These are phyloP conservation scores for Pipra filicauda DNA, from an alignment of 2,113 vertebrate genomes.

Conservation along the genomic window DNA sequence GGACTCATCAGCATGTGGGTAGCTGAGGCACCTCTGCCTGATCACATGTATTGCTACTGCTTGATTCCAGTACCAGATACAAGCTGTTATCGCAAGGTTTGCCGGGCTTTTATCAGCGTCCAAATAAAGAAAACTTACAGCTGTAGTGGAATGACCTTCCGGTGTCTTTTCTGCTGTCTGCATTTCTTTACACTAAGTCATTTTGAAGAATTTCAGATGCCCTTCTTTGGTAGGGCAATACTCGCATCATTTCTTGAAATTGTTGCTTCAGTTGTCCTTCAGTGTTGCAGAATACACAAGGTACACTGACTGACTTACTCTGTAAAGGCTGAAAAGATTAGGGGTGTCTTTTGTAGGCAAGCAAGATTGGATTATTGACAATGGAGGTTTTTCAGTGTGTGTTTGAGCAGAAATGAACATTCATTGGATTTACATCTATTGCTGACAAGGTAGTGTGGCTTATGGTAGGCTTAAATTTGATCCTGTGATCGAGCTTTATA, in stretches of 20 bases:
- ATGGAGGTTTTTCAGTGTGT: not conserved
- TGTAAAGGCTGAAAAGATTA: not conserved
- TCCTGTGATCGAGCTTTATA: not conserved
- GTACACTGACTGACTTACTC: not conserved
- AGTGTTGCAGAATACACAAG: not conserved
- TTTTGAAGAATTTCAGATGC: not conserved
- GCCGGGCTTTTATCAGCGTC: not conserved
- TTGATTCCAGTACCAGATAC: not conserved
- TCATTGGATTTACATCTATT: not conserved
- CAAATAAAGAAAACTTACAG: not conserved
- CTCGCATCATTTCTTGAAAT: rapidly evolving
- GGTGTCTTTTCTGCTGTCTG: not conserved
- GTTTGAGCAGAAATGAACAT: not conserved
- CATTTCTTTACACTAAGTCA: not conserved
- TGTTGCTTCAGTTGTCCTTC: not conserved
- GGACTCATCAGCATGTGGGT: not conserved
- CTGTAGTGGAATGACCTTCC: not conserved
- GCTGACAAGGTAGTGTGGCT: not conserved
- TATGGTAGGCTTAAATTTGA: not conserved
- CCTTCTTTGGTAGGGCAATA: not conserved
- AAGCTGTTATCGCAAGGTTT: not conserved
- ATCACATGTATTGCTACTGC: not conserved
- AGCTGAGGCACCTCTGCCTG: not conserved
- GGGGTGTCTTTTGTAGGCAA: not conserved
- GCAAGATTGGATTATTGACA: not conserved